A percentile compares a stretch with the other conserved stretches of the same genome.
Conservation (phyloP, 1,140 invertebrate genomes). For the Chelonus insularis region DNA sequence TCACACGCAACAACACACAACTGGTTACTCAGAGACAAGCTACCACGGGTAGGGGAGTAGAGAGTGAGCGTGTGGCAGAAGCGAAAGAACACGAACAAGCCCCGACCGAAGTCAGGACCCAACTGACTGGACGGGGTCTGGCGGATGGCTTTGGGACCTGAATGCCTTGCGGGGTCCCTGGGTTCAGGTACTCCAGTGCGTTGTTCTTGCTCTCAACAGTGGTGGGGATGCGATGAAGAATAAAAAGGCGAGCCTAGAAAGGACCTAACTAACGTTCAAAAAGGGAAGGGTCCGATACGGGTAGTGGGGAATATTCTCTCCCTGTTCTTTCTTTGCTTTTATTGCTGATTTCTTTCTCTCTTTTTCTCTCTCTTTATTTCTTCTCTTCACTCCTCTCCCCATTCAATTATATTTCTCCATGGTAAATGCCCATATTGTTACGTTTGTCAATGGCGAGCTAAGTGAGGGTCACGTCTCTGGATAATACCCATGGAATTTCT, state of each 20-base stretch:
- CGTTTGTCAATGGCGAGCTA: slow-evolving; percentile 59
- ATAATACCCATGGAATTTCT: slow-evolving; percentile 33
- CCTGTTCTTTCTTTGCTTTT: slow-evolving; percentile 28
- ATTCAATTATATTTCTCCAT: slow-evolving; percentile 60
- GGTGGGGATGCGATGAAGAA: slow-evolving; percentile 36
- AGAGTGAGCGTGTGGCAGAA: not conserved
- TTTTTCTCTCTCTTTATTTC: slow-evolving; percentile 13
- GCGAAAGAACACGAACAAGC: slow-evolving; percentile 39
- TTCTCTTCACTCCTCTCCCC: slow-evolving; percentile 27
- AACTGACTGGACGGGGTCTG: slow-evolving; percentile 48
- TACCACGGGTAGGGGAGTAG: not conserved
- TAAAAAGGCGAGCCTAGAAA: slow-evolving; percentile 58
- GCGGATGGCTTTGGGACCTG: slow-evolving; percentile 38
- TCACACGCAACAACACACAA: slow-evolving; percentile 16
- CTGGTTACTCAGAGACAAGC: slow-evolving; percentile 10
- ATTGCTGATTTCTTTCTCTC: not conserved
- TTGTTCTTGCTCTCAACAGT: slow-evolving; percentile 37
- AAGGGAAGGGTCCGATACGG: slow-evolving; percentile 40
- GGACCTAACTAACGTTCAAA: slow-evolving; percentile 49
- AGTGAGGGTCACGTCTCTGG: slow-evolving; percentile 55
- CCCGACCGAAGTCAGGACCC: slow-evolving; percentile 53
- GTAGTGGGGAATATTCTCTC: slow-evolving; percentile 20
- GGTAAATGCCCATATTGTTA: slow-evolving; percentile 62
- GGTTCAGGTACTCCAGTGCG: slow-evolving; percentile 39
- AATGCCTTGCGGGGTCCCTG: slow-evolving; percentile 37